Evolutionary conservation across 2,888 invertebrate species (phyloP), one percentile per base, ranked within the genome.

Genomic region (Lycia hirtaria): DNA sequence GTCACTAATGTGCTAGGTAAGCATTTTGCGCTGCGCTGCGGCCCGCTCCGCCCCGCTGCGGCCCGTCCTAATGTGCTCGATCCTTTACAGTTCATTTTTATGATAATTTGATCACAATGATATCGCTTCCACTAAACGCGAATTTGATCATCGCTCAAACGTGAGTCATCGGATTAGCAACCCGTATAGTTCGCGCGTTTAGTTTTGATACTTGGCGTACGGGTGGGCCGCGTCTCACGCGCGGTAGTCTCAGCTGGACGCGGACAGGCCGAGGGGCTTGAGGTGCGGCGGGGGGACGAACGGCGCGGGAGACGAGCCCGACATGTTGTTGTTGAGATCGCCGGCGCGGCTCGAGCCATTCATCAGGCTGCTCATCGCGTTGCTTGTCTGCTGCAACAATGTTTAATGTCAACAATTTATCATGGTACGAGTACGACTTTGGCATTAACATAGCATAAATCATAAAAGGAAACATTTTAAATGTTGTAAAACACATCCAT

Each of bases 271-370:
- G 56, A 94, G 92, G 56, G 93, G 92, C 73, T 92, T 91, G 75
- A 93, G 91, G 83, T 93, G 93, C 71, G 93, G 84, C 60, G 93
- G 93, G 1, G 92, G 82, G 55, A 80, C 73, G 76, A 88, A 88
- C 28, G 88, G 76, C 14, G 90, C 89, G 37, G 90, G 82, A 19
- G 88, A 88, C 61, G 93, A 80, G 64, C 90, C 93, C 12, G 94
- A 94, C 94, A 94, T 94, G 85, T 94, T 95, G 88, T 95, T 95
- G 91, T 94, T 94, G 68, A 94, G 83, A 79, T 94, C 95, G n/a
- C 94, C 94, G 48, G 94, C 85, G 55, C 89, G 79, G 60, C 84
- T 76, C 2, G 90, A 86, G 26, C 92, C 94, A 80, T 94, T 94
- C 90, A 94, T 93, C 73, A 94, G 80, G 33, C 80, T 78, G 48